Evolutionary conservation across 2,113 vertebrate genomes (phyloP).

Genomic region (Poecile atricapillus): DNA sequence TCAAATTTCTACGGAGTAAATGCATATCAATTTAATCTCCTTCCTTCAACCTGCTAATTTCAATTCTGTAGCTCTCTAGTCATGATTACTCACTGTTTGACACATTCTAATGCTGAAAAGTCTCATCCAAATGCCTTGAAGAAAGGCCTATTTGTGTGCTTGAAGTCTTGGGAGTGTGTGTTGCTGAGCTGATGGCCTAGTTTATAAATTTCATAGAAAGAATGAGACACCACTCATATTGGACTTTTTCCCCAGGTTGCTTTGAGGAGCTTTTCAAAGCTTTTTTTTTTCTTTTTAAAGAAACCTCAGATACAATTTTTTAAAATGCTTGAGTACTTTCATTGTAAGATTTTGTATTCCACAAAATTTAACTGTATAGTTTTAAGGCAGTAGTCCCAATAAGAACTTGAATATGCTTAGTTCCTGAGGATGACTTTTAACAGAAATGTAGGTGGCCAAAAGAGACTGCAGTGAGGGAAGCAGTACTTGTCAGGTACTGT

Average conservation of each 20-base stretch:
- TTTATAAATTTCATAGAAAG: neutral
- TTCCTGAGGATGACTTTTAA: neutral
- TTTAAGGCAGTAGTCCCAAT: neutral
- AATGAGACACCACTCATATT: neutral
- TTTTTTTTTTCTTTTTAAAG: neutral
- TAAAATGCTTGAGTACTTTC: neutral
- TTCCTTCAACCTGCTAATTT: neutral
- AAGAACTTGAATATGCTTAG: neutral
- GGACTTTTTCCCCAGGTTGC: neutral
- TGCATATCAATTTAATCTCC: neutral
- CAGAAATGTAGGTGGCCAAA: neutral
- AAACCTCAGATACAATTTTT: neutral
- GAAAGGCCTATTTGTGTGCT: neutral
- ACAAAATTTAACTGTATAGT: neutral
- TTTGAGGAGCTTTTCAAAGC: neutral
- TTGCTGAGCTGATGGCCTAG: fast-evolving
- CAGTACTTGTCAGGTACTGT: neutral
- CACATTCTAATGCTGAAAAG: neutral
- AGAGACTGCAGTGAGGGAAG: neutral
- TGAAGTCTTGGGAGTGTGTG: neutral
- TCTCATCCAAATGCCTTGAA: neutral
- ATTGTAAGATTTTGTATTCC: neutral
- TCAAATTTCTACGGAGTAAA: neutral
- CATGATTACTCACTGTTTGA: neutral
- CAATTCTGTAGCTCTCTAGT: neutral